phyloP scores from a whole-genome alignment of 1,140 invertebrate genomes.

The Drosophila setifemur region DNA sequence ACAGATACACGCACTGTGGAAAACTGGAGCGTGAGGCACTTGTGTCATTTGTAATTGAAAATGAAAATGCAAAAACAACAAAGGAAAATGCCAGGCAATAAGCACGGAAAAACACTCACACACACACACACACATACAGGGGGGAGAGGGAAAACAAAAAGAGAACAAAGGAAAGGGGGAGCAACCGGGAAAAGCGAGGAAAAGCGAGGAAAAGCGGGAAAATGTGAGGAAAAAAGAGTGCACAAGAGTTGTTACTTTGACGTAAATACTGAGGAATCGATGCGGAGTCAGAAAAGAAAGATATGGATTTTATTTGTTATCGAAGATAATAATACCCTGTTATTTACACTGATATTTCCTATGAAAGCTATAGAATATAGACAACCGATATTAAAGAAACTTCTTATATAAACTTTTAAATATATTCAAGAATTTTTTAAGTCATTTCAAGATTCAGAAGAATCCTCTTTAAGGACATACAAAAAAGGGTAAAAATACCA shows the following conservation, averaged over 20 bases:
- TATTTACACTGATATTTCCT: too few relatives aligned
- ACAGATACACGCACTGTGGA: conserved; percentile 9
- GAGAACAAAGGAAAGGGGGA: neutral
- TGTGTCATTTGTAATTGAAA: conserved; percentile 81
- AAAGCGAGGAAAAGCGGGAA: neutral
- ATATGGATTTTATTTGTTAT: too few relatives aligned
- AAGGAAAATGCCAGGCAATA: conserved; percentile 38
- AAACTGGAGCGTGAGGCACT: conserved; percentile 78
- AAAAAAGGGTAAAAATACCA: neutral
- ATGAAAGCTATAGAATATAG: too few relatives aligned
- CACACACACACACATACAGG: conserved; percentile 2
- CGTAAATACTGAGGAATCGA: conserved; percentile 28
- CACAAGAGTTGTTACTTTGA: conserved; percentile 31
- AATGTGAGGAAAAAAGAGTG: conserved; percentile 2
- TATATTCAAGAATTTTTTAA: too few relatives aligned
- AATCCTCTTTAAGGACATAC: neutral
- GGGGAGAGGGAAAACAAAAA: conserved; percentile 16
- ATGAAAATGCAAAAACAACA: conserved; percentile 68
- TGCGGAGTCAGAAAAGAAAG: too few relatives aligned
- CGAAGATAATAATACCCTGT: too few relatives aligned
- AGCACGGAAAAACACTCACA: conserved; percentile 17
- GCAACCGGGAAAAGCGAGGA: neutral
- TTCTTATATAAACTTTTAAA: too few relatives aligned
- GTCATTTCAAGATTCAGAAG: too few relatives aligned
- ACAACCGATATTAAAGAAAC: too few relatives aligned